These are phyloP conservation scores for Drosophila hydei DNA, from an alignment of 1,140 invertebrate species.

Conservation along the genomic window DNA sequence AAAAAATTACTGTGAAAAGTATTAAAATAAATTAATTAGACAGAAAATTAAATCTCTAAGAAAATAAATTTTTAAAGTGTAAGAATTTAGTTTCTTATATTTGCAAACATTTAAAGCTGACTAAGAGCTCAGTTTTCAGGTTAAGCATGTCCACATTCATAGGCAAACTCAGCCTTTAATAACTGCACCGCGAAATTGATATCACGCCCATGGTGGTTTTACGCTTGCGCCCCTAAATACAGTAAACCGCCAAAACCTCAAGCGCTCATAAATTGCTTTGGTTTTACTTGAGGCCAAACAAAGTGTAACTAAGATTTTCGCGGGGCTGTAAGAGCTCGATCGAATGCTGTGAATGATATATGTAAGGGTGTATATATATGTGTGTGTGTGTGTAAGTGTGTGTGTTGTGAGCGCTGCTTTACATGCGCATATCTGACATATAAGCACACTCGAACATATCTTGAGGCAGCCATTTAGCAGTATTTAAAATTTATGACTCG, in stretches of 20 bases:
- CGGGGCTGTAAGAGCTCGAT: conserved; percentile 45
- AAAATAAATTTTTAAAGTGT: too few species aligned
- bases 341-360: conserved; percentile 71
- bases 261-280: conserved; percentile 26
- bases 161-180: not conserved
- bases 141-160: too few species aligned
- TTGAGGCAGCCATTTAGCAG: conserved; percentile 79
- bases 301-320: conserved; percentile 58
- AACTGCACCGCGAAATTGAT: not conserved
- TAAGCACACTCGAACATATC: conserved; percentile 62
- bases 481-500: conserved; percentile 82
- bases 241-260: conserved; percentile 6
- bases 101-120: too few species aligned
- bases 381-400: conserved; percentile 15
- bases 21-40: too few species aligned
- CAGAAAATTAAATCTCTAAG: too few species aligned
- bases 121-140: too few species aligned
- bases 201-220: not conserved
- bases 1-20: too few species aligned
- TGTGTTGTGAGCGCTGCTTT: conserved; percentile 36
- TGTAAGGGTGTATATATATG: conserved; percentile 20
- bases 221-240: not conserved
- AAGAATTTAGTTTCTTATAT: too few species aligned
- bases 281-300: conserved; percentile 18
- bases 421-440: conserved; percentile 56